Evolutionary conservation across 2,797 vertebrate species (phyloP), one percentile per base, ranked within the genome.

Genomic region (Melanotaenia maccullochi): DNA sequence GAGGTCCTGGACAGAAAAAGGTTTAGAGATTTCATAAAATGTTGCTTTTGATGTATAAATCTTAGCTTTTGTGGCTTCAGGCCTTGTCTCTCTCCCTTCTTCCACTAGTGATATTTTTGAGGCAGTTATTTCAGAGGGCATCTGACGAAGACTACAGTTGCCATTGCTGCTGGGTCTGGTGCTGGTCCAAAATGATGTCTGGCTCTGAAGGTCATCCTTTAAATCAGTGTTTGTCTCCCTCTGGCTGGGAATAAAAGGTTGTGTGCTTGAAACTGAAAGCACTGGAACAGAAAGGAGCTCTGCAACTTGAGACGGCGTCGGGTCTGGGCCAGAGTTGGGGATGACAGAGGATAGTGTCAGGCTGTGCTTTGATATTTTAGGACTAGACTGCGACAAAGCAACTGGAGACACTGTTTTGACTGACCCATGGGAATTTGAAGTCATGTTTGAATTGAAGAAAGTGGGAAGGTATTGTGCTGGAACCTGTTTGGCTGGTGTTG

Each of bases 11-110:
- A 91, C 69, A 33, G 87, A 89, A 9, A 66, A 80, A 51, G 90
- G 90, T 76, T 91, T 95, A 24, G 92, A 91, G 71, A 93, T 84
- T 71, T 94, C 92, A 68, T 93, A 93, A 82, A 94, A 93, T 9
- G 89, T 93, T 60, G 92, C 91, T 66, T 93, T 94, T 54, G 94
- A 93, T 47, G 89, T 94, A 70, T 93, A 94, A 58, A 92, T 89
- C 65, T 68, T 93, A 33, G 82, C 81, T 83, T 87, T 88, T 22
- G 60, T 63, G 16, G 67, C 32, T 14, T 86, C 80, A 8, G 65
- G 54, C 49, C n/a, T 85, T 9, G 75, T 66, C 33, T 78, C 84
- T 55, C 79, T 83, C 12, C 71, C 55, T 54, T 76, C 75, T 64
- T 91, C 82, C 59, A 71, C 75, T 6, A 84, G 78, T 42, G 85